Base-by-base conservation (phyloP, 2,888 invertebrate species). In the Pristionchus mayeri region DNA sequence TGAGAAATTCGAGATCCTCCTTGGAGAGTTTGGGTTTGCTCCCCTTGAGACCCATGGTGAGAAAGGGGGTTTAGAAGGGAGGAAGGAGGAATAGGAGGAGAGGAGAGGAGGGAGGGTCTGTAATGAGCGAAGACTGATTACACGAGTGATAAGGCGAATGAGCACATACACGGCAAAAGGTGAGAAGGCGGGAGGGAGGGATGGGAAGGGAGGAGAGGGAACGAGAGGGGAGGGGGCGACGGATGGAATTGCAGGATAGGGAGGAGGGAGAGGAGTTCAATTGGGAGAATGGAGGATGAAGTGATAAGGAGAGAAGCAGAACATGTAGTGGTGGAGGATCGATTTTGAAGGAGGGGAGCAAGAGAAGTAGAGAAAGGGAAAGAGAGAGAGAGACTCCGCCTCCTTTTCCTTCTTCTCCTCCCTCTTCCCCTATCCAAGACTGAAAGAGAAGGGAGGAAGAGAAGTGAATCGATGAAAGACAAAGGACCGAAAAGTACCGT, bases 1-100 rank as follows among this genome's bases (percentile, higher is more conserved):
- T 98, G 91, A 99, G 95, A 94, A 98, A 99, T 93, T 98, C 97
- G 96, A 99, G 96, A 93, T 99, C 99, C 94, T 98, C 98, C 85
- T 93, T 93, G 86, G 92, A 92, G 44, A 93, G 88, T 87, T 93
- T 93, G 83, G 93, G 93, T 88, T 93, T 93, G 80, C 91, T 91
- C 86, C 91, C 91, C 87, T 93, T 93, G 85, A 92, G 85, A 84
- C 93, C 93, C 93, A 93, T 93, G 60, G 84, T 84, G 79, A 78
- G 9, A 44, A 24, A 54, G 21, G 80, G 63, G 30, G 24, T 44
- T 44, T n/a, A 57, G 76, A 79, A 57, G 34, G 52, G 24, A 79
- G 54, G 40, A 27, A 40, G 21, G 54, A 13, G 50, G 78, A 34
- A 78, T 24, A 54, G 79, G 54, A 79, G 52, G 54, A 60, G 44